Percentiles rank a stretch among this genome's conserved stretches.
phyloP scores from a whole-genome alignment of 2,888 invertebrate species.

The Amblyteles armatorius region DNA sequence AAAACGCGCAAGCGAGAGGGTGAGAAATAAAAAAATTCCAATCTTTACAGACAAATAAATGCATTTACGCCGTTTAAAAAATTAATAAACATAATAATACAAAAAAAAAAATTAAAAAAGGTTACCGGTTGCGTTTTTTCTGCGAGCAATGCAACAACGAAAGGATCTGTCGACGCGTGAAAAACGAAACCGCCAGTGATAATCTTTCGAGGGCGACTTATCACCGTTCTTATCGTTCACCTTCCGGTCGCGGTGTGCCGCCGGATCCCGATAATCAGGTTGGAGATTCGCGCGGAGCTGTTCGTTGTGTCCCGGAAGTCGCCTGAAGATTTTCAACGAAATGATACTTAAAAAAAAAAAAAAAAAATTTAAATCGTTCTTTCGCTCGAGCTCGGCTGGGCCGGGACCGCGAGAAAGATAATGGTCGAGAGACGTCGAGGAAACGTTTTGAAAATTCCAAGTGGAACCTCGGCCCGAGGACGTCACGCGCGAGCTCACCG shows the following conservation, averaged over 20 bases:
- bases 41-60: no score
- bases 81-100: not conserved
- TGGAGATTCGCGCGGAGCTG: not conserved
- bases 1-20: no score
- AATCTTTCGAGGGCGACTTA: not conserved
- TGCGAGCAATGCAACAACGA: not conserved
- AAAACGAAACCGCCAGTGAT: slow-evolving; percentile 3
- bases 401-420: slow-evolving; percentile 7
- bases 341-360: not conserved
- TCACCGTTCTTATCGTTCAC: slow-evolving; percentile 51
- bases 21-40: no score
- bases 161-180: not conserved
- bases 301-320: slow-evolving; percentile 2
- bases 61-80: not conserved
- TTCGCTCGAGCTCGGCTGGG: not conserved
- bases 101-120: not conserved
- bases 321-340: not conserved
- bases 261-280: slow-evolving; percentile 33
- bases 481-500: slow-evolving; percentile 50
- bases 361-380: not conserved
- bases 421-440: not conserved
- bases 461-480: slow-evolving; percentile 47
- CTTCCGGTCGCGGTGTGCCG: slow-evolving; percentile 56
- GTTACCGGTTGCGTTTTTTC: not conserved
- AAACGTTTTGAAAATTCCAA: slow-evolving; percentile 18